Evolutionary conservation across 2,888 invertebrate genomes (phyloP), one percentile per base, ranked within the genome.

Genomic region (Busseola fusca): DNA sequence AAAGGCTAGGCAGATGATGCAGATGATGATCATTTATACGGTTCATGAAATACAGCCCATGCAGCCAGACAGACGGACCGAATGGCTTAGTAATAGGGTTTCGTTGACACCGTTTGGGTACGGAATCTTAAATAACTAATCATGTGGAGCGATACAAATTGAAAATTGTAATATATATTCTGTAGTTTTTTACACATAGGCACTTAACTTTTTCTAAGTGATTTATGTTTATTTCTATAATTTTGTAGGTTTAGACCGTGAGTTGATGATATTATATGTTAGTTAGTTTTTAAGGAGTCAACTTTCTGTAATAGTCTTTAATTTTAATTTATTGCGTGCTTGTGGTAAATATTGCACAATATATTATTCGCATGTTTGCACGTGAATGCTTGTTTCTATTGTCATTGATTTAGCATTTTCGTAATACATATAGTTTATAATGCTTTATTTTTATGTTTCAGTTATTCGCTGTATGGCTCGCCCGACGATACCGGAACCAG

Each of bases 381-480:
- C 64, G 72, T 72, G 84, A 77, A 69, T 71, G 82, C 40, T 67
- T 68, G 69, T 74, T 68, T 65, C 37, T 56, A 34, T 66, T 62
- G 45, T 62, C 37, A 56, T 21, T 72, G 69, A 37, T 30, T 14
- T 64, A 18, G 25, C 42, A 40, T 59, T 65, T 37, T 48, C 27
- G 12, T 48, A 25, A 59, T 27, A 30, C 6, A 57, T 50, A 42
- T 27, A 18, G 10, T 57, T 52, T 58, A 5, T 76, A 84, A 84
- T 48, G 0, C 1, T 30, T 48, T 18, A 27, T 57, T 75, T 56
- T 58, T 66, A 75, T 70, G 78, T 96, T 96, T 57, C 96, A 98
- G 98, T 96, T 98, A 90, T 96, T 98, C 91, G 98, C 98, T 89
- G 97, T 98, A 86, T 97, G 98, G 94, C 95, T 98, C 91, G 97